phyloP scores from a whole-genome alignment of 2,113 vertebrate species.

The Perognathus longimembris region DNA sequence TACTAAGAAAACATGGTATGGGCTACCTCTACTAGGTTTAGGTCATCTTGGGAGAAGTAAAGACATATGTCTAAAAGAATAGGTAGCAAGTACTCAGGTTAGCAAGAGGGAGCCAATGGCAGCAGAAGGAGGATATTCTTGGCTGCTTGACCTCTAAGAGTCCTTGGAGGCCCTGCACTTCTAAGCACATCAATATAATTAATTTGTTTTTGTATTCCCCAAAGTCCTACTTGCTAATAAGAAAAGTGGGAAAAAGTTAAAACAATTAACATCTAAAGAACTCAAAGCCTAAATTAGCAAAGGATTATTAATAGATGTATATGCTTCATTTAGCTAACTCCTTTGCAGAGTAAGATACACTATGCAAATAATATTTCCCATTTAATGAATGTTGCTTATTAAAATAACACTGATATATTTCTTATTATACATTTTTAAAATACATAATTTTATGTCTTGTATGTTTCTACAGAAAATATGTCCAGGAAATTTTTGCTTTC shows the following conservation, averaged over 20 bases:
- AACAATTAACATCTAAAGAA: slow-evolving; percentile 62
- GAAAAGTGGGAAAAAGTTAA: slow-evolving; percentile 16
- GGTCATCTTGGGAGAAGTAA: neutral
- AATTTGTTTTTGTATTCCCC: slow-evolving; percentile 62
- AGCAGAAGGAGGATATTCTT: neutral
- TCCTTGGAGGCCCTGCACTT: neutral
- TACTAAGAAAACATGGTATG: neutral
- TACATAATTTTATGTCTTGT: neutral
- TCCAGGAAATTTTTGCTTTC: neutral
- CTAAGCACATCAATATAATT: slow-evolving; percentile 63
- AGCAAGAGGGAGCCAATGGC: neutral
- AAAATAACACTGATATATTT: slow-evolving; percentile 1
- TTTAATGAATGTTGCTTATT: neutral
- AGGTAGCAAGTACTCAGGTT: neutral
- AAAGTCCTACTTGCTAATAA: slow-evolving; percentile 40
- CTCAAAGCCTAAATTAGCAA: slow-evolving; percentile 56
- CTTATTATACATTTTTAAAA: neutral
- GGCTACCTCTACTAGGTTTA: neutral
- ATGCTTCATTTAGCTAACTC: slow-evolving; percentile 41
- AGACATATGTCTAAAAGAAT: neutral
- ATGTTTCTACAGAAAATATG: neutral
- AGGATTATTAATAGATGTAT: slow-evolving; percentile 45
- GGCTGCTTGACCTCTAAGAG: neutral
- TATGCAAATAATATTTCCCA: neutral
- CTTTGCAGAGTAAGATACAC: neutral